Percentiles rank a stretch among this genome's conserved stretches.
phyloP scores from a whole-genome alignment of 1,140 invertebrate species.

The Chironomus tepperi region DNA sequence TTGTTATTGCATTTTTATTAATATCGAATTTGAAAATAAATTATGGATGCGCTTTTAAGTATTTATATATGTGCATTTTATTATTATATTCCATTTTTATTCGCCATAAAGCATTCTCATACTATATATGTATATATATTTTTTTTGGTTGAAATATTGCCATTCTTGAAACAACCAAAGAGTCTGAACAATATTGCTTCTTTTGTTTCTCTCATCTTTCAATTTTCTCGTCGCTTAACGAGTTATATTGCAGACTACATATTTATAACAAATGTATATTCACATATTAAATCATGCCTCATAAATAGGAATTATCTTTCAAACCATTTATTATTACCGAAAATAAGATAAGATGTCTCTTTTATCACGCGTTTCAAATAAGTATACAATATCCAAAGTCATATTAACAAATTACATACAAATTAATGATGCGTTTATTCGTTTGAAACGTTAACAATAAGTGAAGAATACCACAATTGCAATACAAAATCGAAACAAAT shows the following conservation, averaged over 20 bases:
- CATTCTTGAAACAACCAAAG: neutral
- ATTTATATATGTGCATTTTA: neutral
- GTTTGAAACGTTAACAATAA: neutral
- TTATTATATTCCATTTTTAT: no score
- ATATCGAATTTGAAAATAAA: constrained; percentile 2
- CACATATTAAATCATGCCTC: neutral
- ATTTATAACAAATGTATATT: neutral
- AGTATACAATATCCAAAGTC: constrained; percentile 1
- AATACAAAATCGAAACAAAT: constrained; percentile 5
- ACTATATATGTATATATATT: no score
- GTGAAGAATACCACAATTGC: neutral
- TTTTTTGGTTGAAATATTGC: constrained; percentile 5
- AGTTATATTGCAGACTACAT: neutral
- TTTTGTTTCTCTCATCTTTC: neutral
- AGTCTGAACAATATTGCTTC: neutral
- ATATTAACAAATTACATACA: neutral
- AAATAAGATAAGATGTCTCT: constrained; percentile 10
- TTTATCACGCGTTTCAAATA: neutral
- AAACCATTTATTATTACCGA: neutral
- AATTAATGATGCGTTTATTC: constrained; percentile 2
- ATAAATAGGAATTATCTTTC: neutral
- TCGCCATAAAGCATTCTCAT: no score
- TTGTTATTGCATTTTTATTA: constrained; percentile 14
- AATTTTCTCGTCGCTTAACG: no score
- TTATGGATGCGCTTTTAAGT: neutral